Evolutionary conservation across 2,797 vertebrate genomes (phyloP).

Genomic region (Alexandromys oeconomus): DNA sequence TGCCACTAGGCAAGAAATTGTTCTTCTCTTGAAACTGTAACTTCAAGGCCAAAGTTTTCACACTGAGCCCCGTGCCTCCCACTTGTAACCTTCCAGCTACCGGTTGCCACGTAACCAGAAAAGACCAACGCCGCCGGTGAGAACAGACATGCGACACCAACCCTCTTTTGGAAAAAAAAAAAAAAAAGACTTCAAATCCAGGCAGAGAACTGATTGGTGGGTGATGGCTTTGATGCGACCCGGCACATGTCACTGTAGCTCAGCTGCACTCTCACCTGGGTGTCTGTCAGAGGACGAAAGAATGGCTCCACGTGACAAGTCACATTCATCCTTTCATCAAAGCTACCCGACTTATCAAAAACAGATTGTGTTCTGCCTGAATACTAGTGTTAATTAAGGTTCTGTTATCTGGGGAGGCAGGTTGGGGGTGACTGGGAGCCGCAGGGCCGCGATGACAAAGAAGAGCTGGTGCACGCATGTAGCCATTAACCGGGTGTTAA

Average conservation of each 20-base stretch:
- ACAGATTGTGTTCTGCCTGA: constrained; percentile 43
- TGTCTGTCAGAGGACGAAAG: constrained; percentile 35
- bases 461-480: neutral
- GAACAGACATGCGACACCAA: neutral
- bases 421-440: constrained; percentile 38
- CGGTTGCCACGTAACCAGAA: constrained; percentile 53
- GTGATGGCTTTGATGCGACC: constrained; percentile 52
- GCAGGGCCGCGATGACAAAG: constrained; percentile 37
- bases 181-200: constrained; percentile 25
- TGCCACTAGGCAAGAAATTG: constrained; percentile 54
- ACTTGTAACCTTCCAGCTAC: constrained; percentile 5
- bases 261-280: constrained; percentile 49
- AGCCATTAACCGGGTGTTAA: constrained; percentile 70
- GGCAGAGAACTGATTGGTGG: constrained; percentile 34
- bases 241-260: neutral
- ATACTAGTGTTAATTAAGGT: constrained; percentile 70
- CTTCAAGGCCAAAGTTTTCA: constrained; percentile 67
- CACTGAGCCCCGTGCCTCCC: neutral
- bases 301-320: constrained; percentile 53
- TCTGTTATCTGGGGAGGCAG: constrained; percentile 40
- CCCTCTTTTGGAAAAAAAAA: constrained; percentile 32
- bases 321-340: constrained; percentile 49
- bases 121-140: fast-evolving
- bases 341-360: constrained; percentile 47
- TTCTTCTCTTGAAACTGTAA: constrained; percentile 63